These are phyloP conservation scores for Thamnaconus septentrionalis DNA, from an alignment of 2,113 vertebrate genomes.

Conservation along the genomic window DNA sequence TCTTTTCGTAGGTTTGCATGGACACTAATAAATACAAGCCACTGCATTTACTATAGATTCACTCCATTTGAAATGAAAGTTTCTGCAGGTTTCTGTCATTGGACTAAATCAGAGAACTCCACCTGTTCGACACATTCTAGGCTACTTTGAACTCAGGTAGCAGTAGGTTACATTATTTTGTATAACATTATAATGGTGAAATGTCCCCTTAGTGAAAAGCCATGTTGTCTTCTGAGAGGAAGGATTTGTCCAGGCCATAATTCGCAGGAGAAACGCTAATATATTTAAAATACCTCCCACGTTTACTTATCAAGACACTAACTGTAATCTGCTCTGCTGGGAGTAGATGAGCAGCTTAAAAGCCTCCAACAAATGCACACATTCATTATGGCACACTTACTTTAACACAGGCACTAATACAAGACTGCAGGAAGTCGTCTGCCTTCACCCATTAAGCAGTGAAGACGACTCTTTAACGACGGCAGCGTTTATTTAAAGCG, in stretches of 20 bases:
- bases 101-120: too few species aligned
- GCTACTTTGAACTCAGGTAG: too few species aligned
- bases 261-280: constrained; percentile 13
- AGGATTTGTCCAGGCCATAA: constrained; percentile 14
- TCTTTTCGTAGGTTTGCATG: too few species aligned
- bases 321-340: constrained; percentile 38
- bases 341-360: constrained; percentile 45
- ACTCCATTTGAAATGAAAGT: too few species aligned
- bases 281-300: constrained; percentile 30
- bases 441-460: too few species aligned
- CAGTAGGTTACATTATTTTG: too few species aligned
- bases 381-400: constrained; percentile 4
- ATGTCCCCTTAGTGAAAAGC: neutral
- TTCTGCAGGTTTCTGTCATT: too few species aligned
- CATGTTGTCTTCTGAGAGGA: constrained; percentile 4
- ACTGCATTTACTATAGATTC: too few species aligned
- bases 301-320: constrained; percentile 36
- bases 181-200: neutral
- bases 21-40: too few species aligned
- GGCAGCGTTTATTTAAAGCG: too few species aligned
- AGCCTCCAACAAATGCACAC: constrained; percentile 2
- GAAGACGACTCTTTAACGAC: too few species aligned
- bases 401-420: neutral
- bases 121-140: too few species aligned
- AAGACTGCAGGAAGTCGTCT: constrained; percentile 5